A percentile compares a stretch with the other conserved stretches of the same genome.
phyloP scores from a whole-genome alignment of 1,140 invertebrate species.

The Drosophila seguyi region DNA sequence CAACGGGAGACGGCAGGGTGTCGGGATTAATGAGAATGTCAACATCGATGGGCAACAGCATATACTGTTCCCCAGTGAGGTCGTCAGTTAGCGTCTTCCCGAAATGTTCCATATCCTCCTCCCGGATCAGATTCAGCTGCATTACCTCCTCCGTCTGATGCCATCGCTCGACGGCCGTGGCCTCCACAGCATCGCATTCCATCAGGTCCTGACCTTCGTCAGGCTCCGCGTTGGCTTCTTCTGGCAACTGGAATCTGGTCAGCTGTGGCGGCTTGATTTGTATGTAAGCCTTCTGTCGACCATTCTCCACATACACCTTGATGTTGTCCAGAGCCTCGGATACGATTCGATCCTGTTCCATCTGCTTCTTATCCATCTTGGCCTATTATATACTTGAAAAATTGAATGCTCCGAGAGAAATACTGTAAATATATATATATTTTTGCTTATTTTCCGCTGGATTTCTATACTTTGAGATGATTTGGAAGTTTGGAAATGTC shows the following conservation, averaged over 20 bases:
- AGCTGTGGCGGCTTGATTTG: slow-evolving; percentile 29
- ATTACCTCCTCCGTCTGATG: background rate
- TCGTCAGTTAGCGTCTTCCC: slow-evolving; percentile 26
- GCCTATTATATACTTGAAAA: background rate
- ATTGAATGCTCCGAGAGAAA: background rate
- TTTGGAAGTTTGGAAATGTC: background rate
- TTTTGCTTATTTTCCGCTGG: too few species aligned
- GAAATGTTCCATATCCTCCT: slow-evolving; percentile 10
- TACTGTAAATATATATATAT: background rate
- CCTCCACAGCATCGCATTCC: background rate
- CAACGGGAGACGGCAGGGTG: background rate
- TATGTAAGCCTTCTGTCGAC: slow-evolving; percentile 9
- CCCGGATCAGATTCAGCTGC: slow-evolving; percentile 19
- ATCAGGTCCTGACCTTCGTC: background rate
- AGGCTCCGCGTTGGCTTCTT: too few species aligned
- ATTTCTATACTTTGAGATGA: background rate
- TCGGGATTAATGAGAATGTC: slow-evolving; percentile 35
- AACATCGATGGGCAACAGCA: slow-evolving; percentile 53
- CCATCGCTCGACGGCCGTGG: slow-evolving; percentile 17
- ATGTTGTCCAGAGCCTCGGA: slow-evolving; percentile 31
- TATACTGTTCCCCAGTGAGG: slow-evolving; percentile 49
- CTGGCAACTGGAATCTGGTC: slow-evolving; percentile 35
- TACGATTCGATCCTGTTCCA: slow-evolving; percentile 3
- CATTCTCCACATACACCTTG: slow-evolving; percentile 30
- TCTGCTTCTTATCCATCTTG: background rate